phyloP scores from a whole-genome alignment of 2,888 invertebrate genomes.

The Terebella lapidaria region DNA sequence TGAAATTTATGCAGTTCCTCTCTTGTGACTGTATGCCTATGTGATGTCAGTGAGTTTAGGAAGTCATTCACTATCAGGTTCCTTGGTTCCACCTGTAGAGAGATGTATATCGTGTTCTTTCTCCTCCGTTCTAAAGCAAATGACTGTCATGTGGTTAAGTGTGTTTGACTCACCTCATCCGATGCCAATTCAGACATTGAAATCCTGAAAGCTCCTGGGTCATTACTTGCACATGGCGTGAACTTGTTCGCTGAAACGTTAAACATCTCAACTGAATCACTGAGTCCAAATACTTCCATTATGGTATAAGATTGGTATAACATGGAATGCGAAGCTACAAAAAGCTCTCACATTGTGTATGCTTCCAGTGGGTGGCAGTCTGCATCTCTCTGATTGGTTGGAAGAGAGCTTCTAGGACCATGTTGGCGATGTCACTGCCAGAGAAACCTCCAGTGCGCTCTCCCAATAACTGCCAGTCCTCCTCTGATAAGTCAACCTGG shows the following conservation, averaged over 20 bases:
- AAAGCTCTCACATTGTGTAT: too few species aligned
- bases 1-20: slow-evolving; percentile 36
- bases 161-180: slow-evolving; percentile 30
- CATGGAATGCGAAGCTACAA: too few species aligned
- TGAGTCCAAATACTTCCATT: too few species aligned
- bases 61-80: slow-evolving; percentile 36
- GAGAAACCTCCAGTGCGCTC: slow-evolving; percentile 58
- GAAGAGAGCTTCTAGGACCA: slow-evolving; percentile 55
- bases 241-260: slow-evolving; percentile 1
- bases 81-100: slow-evolving; percentile 32
- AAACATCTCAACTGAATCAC: too few species aligned
- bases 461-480: slow-evolving; percentile 53
- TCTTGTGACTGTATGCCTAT: slow-evolving; percentile 37
- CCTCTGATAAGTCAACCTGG: slow-evolving; percentile 29
- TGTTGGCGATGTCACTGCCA: slow-evolving; percentile 58
- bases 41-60: slow-evolving; percentile 32
- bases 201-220: slow-evolving; percentile 28
- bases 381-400: slow-evolving; percentile 57
- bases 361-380: slow-evolving; percentile 33
- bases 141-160: too few species aligned
- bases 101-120: too few species aligned
- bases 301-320: too few species aligned
- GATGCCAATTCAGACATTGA: slow-evolving; percentile 34
- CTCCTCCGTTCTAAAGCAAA: too few species aligned
- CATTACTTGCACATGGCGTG: slow-evolving; percentile 27